Evolutionary conservation across 2,113 vertebrate genomes (phyloP).

Genomic region (Myxocyprinus asiaticus): DNA sequence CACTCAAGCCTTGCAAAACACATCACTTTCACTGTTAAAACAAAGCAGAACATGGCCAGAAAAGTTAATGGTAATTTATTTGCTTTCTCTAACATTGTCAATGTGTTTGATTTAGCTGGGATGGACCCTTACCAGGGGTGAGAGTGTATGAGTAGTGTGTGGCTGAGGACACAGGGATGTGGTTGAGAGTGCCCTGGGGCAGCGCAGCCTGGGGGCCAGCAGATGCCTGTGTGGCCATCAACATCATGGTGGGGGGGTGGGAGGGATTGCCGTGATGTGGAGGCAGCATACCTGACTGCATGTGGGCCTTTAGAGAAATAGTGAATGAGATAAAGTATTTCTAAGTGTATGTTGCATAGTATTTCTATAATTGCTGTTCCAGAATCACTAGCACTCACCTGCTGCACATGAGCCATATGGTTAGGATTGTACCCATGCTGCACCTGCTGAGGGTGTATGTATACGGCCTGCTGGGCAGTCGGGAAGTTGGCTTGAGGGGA

Average conservation of each 20-base stretch:
- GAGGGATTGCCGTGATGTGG: slow-evolving; percentile 86
- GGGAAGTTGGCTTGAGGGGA: slow-evolving; percentile 94
- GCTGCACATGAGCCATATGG: slow-evolving; percentile 96
- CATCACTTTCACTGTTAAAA: not conserved
- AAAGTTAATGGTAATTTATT: no score
- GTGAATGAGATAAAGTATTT: not conserved
- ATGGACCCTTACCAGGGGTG: slow-evolving; percentile 67
- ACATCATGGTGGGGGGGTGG: slow-evolving; percentile 92
- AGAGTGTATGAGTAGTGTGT: slow-evolving; percentile 80
- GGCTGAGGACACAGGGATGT: slow-evolving; percentile 86
- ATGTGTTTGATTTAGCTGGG: not conserved
- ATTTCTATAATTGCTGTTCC: no score
- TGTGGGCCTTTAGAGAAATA: slow-evolving; percentile 84
- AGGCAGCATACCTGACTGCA: slow-evolving; percentile 96
- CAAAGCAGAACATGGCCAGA: no score
- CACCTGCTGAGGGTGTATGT: slow-evolving; percentile 91
- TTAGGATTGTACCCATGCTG: slow-evolving; percentile 94
- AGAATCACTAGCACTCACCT: slow-evolving; percentile 76
- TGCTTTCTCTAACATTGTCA: no score
- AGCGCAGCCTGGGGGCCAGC: slow-evolving; percentile 91
- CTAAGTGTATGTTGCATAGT: no score
- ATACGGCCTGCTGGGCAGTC: slow-evolving; percentile 91
- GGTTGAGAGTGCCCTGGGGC: slow-evolving; percentile 92
- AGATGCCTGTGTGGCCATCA: slow-evolving; percentile 95
- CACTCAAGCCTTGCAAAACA: not conserved